Conservation (phyloP, 2,797 vertebrate genomes). For the Silurus aristotelis region DNA sequence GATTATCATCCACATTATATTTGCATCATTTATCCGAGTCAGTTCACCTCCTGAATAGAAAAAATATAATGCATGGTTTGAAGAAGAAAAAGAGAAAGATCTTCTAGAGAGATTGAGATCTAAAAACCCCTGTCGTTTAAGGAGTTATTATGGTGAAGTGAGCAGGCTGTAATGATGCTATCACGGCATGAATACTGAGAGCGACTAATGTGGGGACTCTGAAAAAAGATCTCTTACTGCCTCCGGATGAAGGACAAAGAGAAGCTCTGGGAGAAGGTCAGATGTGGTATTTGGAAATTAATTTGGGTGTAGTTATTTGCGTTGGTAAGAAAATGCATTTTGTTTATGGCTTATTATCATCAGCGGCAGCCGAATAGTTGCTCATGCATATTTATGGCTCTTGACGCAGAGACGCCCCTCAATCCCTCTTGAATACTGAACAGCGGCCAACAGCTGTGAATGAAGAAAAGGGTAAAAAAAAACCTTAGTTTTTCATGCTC, state of each 20-base stretch:
- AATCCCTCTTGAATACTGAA: conserved; percentile 17
- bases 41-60: conserved; percentile 19
- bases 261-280: conserved; percentile 31
- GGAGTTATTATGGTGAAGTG: conserved; percentile 49
- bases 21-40: conserved; percentile 32
- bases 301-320: conserved; percentile 17
- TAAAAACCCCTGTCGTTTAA: conserved; percentile 44
- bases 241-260: conserved; percentile 25
- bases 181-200: conserved; percentile 22
- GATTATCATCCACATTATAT: conserved; percentile 30
- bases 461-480: neutral
- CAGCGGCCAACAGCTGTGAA: neutral
- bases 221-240: conserved; percentile 11
- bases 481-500: neutral
- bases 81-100: conserved; percentile 11
- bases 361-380: conserved; percentile 12
- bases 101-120: conserved; percentile 33
- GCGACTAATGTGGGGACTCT: neutral
- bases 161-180: conserved; percentile 41
- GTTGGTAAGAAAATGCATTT: conserved; percentile 28
- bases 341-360: conserved; percentile 33
- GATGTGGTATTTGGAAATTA: conserved; percentile 27
- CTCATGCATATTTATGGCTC: conserved; percentile 38
- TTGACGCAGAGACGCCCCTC: neutral
- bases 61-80: conserved; percentile 23